Evolutionary conservation across 2,797 vertebrate genomes (phyloP).

Genomic region (Microctenopoma stevenorrisi): DNA sequence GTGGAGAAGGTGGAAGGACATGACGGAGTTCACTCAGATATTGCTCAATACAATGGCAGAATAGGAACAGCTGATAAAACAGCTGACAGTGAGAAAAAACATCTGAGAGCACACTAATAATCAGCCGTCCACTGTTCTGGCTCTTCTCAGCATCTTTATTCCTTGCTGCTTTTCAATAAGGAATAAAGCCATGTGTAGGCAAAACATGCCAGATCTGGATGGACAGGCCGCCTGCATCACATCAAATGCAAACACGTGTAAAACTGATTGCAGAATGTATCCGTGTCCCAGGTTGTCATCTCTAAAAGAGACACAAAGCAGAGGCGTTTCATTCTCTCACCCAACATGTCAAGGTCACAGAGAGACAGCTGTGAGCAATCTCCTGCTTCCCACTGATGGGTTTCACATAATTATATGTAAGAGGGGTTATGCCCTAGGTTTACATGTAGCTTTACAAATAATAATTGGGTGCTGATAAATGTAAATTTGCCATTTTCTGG

Average conservation of each 20-base stretch:
- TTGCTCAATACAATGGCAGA: background rate
- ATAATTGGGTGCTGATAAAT: conserved; percentile 14
- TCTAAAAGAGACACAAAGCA: conserved; percentile 48
- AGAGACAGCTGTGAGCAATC: conserved; percentile 73
- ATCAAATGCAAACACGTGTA: conserved; percentile 46
- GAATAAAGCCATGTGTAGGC: conserved; percentile 43
- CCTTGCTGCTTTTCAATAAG: conserved; percentile 23
- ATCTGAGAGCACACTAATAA: background rate
- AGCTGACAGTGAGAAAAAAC: background rate
- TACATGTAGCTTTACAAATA: conserved; percentile 33
- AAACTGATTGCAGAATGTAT: conserved; percentile 3
- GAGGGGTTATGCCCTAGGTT: conserved; percentile 31
- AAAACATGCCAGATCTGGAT: conserved; percentile 36
- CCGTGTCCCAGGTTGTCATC: conserved; percentile 32
- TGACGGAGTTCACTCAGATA: background rate
- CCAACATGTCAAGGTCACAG: conserved; percentile 48
- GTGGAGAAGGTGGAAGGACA: conserved; percentile 24
- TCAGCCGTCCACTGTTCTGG: conserved; percentile 6
- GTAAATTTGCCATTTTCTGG: too few relatives aligned
- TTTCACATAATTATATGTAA: conserved; percentile 65
- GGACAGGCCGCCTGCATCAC: conserved; percentile 26
- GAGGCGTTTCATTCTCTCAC: conserved; percentile 30
- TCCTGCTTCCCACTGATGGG: conserved; percentile 35
- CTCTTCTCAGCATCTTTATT: conserved; percentile 26
- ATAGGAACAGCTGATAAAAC: background rate